phyloP scores from a whole-genome alignment of 1,140 invertebrate species.

The Heterodera schachtii region DNA sequence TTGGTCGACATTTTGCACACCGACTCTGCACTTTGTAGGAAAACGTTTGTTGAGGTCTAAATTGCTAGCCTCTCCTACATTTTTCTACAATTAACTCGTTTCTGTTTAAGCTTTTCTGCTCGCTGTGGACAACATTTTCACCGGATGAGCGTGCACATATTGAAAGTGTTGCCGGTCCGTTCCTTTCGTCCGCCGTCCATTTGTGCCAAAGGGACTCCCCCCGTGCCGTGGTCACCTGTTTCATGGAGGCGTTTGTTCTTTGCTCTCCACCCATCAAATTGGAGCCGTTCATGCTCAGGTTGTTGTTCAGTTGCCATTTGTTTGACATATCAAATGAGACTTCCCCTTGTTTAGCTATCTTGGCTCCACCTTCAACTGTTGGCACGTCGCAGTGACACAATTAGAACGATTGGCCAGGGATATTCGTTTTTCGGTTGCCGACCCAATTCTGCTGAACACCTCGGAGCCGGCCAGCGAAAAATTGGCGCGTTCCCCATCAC shows the following conservation, averaged over 20 bases:
- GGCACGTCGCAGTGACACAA: slow-evolving; percentile 31
- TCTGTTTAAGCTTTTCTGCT: slow-evolving; percentile 33
- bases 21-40: slow-evolving; percentile 13
- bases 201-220: slow-evolving; percentile 14
- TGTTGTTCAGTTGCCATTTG: background rate
- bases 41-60: slow-evolving; percentile 39
- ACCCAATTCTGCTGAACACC: slow-evolving; percentile 28
- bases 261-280: slow-evolving; percentile 40
- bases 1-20: slow-evolving; percentile 28
- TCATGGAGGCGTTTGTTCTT: slow-evolving; percentile 38
- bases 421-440: slow-evolving; percentile 22
- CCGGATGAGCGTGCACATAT: slow-evolving; percentile 31
- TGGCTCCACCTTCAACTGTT: slow-evolving; percentile 39
- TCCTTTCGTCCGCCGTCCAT: slow-evolving; percentile 35
- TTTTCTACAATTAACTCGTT: background rate
- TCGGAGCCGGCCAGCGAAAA: slow-evolving; percentile 38
- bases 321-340: background rate
- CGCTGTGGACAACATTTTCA: slow-evolving; percentile 32
- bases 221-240: slow-evolving; percentile 29
- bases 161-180: slow-evolving; percentile 12
- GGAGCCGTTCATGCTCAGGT: slow-evolving; percentile 36
- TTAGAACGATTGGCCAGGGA: slow-evolving; percentile 27
- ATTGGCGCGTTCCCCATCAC: slow-evolving; percentile 20
- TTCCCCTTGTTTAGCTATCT: slow-evolving; percentile 28
- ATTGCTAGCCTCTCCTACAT: slow-evolving; percentile 12